Conservation (phyloP, 2,113 vertebrate species). For the Daphoenositta chrysoptera region DNA sequence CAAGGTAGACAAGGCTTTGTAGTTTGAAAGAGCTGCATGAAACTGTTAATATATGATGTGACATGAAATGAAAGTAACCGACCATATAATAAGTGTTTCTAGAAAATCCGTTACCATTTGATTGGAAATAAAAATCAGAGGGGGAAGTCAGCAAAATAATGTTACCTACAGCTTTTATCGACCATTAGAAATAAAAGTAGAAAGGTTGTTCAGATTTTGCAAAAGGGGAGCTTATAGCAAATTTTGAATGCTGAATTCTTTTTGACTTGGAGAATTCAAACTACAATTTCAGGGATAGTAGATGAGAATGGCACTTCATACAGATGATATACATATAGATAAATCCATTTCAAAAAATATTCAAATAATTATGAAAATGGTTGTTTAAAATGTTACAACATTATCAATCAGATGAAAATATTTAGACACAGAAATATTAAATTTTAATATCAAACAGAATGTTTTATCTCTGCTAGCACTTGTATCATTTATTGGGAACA, state of each 20-base stretch:
- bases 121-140: neutral
- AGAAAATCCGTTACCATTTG: neutral
- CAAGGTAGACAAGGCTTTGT: neutral
- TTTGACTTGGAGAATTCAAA: conserved; percentile 35
- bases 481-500: neutral
- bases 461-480: neutral
- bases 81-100: neutral
- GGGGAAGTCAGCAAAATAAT: neutral
- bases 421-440: neutral
- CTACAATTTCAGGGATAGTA: conserved; percentile 27
- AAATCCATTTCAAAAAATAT: neutral
- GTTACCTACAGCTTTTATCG: neutral
- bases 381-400: neutral
- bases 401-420: neutral
- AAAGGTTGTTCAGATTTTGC: neutral
- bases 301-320: neutral
- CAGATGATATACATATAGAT: neutral
- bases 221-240: neutral
- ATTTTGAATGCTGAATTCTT: conserved; percentile 30
- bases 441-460: neutral
- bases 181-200: neutral
- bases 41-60: neutral
- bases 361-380: neutral
- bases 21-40: neutral
- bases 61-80: neutral